Conservation (phyloP, 2,888 invertebrate genomes). For the Synergus gifuensis region DNA sequence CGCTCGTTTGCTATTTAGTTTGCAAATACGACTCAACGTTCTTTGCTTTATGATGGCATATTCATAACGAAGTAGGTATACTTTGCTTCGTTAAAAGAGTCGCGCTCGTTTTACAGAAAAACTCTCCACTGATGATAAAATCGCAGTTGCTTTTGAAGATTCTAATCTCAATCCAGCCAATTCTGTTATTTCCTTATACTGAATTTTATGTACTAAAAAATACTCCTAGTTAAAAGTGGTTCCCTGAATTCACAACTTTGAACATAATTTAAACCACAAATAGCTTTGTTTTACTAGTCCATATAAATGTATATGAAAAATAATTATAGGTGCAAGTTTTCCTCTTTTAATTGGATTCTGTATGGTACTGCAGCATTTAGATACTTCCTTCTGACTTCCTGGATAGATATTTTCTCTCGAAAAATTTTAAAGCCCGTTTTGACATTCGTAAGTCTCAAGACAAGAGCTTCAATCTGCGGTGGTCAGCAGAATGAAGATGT, state of each 20-base stretch:
- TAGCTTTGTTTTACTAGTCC: too few species aligned
- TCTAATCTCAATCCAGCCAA: not conserved
- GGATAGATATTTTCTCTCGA: slow-evolving; percentile 44
- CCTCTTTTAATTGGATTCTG: not conserved
- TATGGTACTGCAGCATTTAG: not conserved
- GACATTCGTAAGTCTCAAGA: slow-evolving; percentile 42
- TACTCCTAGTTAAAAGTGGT: too few species aligned
- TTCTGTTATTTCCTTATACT: not conserved
- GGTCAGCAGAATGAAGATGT: slow-evolving; percentile 54
- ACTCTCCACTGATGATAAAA: not conserved
- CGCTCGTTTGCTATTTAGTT: slow-evolving; percentile 9
- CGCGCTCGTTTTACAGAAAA: not conserved
- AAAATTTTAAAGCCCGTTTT: slow-evolving; percentile 43
- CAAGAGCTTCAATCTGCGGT: slow-evolving; percentile 35
- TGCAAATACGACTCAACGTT: not conserved
- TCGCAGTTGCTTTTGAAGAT: not conserved
- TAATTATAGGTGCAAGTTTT: not conserved
- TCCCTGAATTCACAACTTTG: too few species aligned
- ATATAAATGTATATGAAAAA: too few species aligned
- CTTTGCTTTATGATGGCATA: not conserved
- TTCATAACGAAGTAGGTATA: not conserved
- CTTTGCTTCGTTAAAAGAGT: not conserved
- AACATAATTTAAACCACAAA: too few species aligned
- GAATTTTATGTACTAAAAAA: not conserved
- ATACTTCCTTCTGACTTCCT: slow-evolving; percentile 9